Base-by-base conservation (phyloP, 1,140 invertebrate genomes). In the Saccostrea glomerata region DNA sequence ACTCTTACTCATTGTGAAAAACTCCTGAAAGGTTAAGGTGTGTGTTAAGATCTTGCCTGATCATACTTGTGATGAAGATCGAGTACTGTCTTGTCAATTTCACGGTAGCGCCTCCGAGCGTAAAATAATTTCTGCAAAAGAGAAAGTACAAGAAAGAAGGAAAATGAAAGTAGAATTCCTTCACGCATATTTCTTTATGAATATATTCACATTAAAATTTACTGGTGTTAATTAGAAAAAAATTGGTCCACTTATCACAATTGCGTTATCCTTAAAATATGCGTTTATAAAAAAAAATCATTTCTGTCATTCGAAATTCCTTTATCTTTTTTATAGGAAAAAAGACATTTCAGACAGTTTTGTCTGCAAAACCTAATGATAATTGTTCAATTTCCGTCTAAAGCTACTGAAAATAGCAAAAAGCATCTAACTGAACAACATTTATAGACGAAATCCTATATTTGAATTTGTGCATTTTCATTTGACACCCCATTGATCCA, bases 381-480 rank as follows among this genome's bases (percentile, higher is more conserved):
- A 77, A 77, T 77, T 77, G 70, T 77, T 25, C 23, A 36, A 77
- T 77, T 77, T 77, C 70, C 11, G 25, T 25, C 25, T 12, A 3
- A 36, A 30, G 13, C 25, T 77, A 30, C 70, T 77, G 70, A 25
- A 77, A 77, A 77, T 77, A 77, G 70, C 70, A 5, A 77, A 25
- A 77, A 30, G 25, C 25, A 30, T 36, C 30, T 30, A 15, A 40
- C 70, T 30, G 25, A 23, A 77, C 70, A 25, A 36, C 70, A 77
- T 77, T 77, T 15, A 36, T 77, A 25, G 23, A 30, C 70, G 70
- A 77, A 77, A 77, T 77, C 25, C 70, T 77, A 77, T 77, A 77
- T 77, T 77, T 77, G 70, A 77, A 30, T 40, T 77, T 25, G 23
- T 77, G 23, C 12, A 25, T 15, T 77, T 77, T 77, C 30, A 77